Evolutionary conservation across 37 sponge, comb jelly and placozoan genomes (phyloP).

Genomic region (Diacarnus erythraeanus): DNA sequence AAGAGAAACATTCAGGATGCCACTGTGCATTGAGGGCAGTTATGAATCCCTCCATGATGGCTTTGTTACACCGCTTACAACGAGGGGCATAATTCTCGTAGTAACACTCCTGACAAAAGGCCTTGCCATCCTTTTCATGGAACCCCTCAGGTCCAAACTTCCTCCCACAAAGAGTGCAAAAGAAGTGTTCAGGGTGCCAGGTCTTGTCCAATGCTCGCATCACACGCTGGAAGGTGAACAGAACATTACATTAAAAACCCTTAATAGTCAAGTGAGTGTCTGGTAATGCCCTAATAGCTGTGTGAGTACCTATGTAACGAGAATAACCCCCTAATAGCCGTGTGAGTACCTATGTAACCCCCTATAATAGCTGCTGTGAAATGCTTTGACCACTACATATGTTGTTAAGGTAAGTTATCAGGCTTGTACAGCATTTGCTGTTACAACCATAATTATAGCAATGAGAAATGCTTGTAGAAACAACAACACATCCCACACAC

Average conservation of each 20-base stretch:
- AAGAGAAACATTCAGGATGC: constrained; percentile 98
- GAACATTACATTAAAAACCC: background rate
- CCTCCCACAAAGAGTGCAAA: constrained; percentile 95
- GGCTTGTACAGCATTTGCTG: too few relatives aligned
- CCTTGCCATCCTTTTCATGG: constrained; percentile 94
- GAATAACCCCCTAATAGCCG: background rate
- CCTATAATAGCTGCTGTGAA: too few relatives aligned
- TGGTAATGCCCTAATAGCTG: too few relatives aligned
- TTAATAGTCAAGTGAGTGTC: too few relatives aligned
- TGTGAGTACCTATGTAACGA: too few relatives aligned
- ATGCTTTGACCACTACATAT: too few relatives aligned
- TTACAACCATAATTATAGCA: too few relatives aligned
- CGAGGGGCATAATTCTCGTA: constrained; percentile 96
- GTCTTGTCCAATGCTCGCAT: constrained; percentile 94
- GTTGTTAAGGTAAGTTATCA: too few relatives aligned
- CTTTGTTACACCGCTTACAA: constrained; percentile 87
- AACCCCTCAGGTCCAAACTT: constrained; percentile 88
- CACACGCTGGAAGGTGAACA: constrained; percentile 63
- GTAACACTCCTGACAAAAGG: constrained; percentile 96
- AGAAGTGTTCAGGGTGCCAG: constrained; percentile 99
- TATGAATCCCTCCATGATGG: constrained; percentile 93
- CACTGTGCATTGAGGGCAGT: constrained; percentile 90
- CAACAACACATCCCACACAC: too few relatives aligned
- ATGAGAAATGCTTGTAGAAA: too few relatives aligned
- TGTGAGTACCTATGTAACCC: too few relatives aligned